phyloP scores from a whole-genome alignment of 2,888 invertebrate genomes.

The Anarsia innoxiella region DNA sequence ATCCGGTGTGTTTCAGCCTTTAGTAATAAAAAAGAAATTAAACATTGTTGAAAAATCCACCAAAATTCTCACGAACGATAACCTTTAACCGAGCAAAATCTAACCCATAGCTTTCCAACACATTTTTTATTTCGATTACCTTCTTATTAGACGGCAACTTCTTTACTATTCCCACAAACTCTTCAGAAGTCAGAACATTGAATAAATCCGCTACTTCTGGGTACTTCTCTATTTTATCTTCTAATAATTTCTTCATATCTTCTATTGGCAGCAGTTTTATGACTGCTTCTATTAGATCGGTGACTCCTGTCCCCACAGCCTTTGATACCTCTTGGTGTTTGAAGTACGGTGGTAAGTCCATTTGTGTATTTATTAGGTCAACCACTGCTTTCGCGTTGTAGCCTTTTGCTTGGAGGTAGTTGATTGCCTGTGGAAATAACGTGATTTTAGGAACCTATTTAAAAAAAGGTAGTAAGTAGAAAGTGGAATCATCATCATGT shows the following conservation, averaged over 20 bases:
- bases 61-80: conserved; percentile 28
- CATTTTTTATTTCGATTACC: conserved; percentile 28
- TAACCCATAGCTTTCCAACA: conserved; percentile 31
- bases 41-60: conserved; percentile 23
- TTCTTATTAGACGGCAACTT: conserved; percentile 31
- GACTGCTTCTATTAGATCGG: conserved; percentile 30
- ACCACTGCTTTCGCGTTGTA: conserved; percentile 29
- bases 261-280: conserved; percentile 28
- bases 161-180: conserved; percentile 33
- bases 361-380: conserved; percentile 23
- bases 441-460: neutral
- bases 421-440: conserved; percentile 26
- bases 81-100: conserved; percentile 30
- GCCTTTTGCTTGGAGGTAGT: conserved; percentile 30
- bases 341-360: neutral
- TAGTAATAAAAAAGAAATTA: too few species aligned
- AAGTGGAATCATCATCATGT: too few species aligned
- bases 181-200: conserved; percentile 30
- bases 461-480: too few species aligned
- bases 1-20: too few species aligned
- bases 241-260: conserved; percentile 32
- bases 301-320: conserved; percentile 11
- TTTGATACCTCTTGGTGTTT: neutral
- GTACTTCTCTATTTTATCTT: conserved; percentile 30
- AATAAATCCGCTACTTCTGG: conserved; percentile 30